Evolutionary conservation across 1,140 invertebrate genomes (phyloP).

Genomic region (Sogatella furcifera): DNA sequence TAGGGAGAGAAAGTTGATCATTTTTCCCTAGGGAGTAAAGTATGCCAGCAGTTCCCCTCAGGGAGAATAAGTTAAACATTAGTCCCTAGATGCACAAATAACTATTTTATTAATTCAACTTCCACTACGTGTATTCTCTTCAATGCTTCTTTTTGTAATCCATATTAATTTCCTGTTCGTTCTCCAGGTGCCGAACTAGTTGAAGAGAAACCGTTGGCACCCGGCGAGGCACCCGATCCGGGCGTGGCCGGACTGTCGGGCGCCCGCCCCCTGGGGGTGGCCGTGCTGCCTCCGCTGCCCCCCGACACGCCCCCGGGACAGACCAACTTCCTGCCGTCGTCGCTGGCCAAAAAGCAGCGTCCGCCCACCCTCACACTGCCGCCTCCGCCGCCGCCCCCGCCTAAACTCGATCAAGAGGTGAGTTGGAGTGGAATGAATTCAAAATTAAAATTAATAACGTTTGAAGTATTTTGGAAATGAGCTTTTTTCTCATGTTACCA

Average conservation of each 20-base stretch:
- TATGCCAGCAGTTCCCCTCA: too few relatives aligned
- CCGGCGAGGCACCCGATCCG: slow-evolving; percentile 61
- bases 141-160: too few relatives aligned
- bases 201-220: slow-evolving; percentile 41
- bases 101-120: too few relatives aligned
- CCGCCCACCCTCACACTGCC: slow-evolving; percentile 39
- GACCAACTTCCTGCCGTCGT: slow-evolving; percentile 34
- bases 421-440: slow-evolving; percentile 18
- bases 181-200: not conserved
- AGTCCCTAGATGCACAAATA: too few relatives aligned
- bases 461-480: too few relatives aligned
- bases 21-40: too few relatives aligned
- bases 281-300: slow-evolving; percentile 41
- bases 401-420: slow-evolving; percentile 55
- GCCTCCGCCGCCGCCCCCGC: slow-evolving; percentile 42
- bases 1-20: too few relatives aligned
- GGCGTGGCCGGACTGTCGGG: slow-evolving; percentile 60
- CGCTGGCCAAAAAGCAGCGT: slow-evolving; percentile 32
- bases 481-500: too few relatives aligned
- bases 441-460: too few relatives aligned
- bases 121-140: too few relatives aligned
- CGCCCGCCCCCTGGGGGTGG: slow-evolving; percentile 48
- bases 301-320: slow-evolving; percentile 39
- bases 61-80: too few relatives aligned
- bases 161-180: not conserved